Percentiles rank a stretch among this genome's conserved stretches.
These are phyloP conservation scores for Limenitis camilla DNA, from an alignment of 2,888 invertebrate genomes.

Conservation along the genomic window DNA sequence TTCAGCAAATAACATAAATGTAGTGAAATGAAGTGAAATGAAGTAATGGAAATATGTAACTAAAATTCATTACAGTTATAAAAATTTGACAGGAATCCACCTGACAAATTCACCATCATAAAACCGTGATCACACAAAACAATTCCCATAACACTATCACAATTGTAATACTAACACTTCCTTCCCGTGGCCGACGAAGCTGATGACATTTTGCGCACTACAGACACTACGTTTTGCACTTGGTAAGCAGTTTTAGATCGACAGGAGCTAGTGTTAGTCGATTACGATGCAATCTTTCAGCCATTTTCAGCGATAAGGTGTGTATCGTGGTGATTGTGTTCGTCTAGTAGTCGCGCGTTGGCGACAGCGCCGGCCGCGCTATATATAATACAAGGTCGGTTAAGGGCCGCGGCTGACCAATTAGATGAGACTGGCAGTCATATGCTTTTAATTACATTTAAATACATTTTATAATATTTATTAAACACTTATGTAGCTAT, in stretches of 20 bases:
- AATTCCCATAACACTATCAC: background rate
- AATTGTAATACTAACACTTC: conserved; percentile 53
- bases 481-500: background rate
- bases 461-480: background rate
- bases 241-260: conserved; percentile 51
- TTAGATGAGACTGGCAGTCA: conserved; percentile 33
- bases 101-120: background rate
- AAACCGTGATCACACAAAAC: background rate
- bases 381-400: conserved; percentile 65
- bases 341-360: conserved; percentile 41
- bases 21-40: too few species aligned
- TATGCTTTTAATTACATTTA: conserved; percentile 7
- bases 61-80: too few species aligned
- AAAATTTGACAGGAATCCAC: too few species aligned
- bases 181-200: conserved; percentile 52
- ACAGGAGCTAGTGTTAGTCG: conserved; percentile 43
- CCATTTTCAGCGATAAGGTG: conserved; percentile 70
- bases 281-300: conserved; percentile 60
- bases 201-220: conserved; percentile 57
- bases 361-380: conserved; percentile 52
- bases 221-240: conserved; percentile 48
- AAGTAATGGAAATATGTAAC: background rate
- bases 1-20: too few species aligned
- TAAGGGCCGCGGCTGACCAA: conserved; percentile 52
- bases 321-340: conserved; percentile 38